Evolutionary conservation across 2,888 invertebrate species (phyloP), one percentile per base, ranked within the genome.

Genomic region (Drosophila suboccidentalis): DNA sequence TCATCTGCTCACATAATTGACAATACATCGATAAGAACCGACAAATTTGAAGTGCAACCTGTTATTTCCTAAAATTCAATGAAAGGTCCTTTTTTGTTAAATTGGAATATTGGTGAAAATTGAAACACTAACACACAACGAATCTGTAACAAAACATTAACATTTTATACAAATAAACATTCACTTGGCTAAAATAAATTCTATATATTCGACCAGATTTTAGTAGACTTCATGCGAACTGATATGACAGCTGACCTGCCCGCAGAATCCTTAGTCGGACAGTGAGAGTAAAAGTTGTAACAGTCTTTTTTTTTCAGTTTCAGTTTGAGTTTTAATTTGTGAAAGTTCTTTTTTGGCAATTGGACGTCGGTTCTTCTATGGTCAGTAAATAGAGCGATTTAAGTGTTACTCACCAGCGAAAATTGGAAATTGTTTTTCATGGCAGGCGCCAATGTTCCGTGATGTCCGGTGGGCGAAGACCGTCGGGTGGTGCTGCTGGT

Each of bases 341-440:
- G 15, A 26, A 53, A 39, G 26, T 53, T 39, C 22, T 22, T 34
- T 26, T 26, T 2, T 39, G 53, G 53, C 46, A 53, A 67, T 47
- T 29, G 26, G 8, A n/a, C 29, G 50, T 32, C 44, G 15, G 53
- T 3, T 11, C 17, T 17, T 34, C 49, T 69, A 54, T 57, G 64
- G 50, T 43, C 29, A 58, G 63, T 58, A 68, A 77, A 75, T 75
- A 67, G 63, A 59, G 38, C 73, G 69, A 73, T 69, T 77, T 62
- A 64, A 44, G 58, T 73, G 68, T 58, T 69, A 46, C 69, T 68
- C 61, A 49, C 38, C 38, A 44, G 17, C 36, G 29, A 38, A 46
- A 39, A 68, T 50, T 50, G 50, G 36, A 50, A 50, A 64, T 63
- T 58, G 47, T 58, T 64, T 60, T 51, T 36, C 51, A 50, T 57